Evolutionary conservation across 2,113 vertebrate species (phyloP).

Genomic region (Dromiciops gliroides): DNA sequence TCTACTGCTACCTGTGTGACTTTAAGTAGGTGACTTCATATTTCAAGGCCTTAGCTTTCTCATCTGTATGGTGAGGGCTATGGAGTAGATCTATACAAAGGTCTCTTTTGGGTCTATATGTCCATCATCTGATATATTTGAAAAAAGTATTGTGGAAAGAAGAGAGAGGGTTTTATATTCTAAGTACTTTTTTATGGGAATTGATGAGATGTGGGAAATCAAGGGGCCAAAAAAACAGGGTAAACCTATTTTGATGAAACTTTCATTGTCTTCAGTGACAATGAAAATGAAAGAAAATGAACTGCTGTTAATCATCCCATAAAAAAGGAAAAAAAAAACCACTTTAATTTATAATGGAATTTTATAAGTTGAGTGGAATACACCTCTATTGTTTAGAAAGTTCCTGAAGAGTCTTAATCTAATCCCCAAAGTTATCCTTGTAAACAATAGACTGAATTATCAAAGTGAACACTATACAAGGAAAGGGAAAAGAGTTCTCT

Average conservation of each 20-base stretch:
- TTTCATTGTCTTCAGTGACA: background rate
- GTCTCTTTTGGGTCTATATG: background rate
- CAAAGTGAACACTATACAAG: background rate
- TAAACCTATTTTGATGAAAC: background rate
- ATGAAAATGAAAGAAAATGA: background rate
- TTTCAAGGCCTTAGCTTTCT: background rate
- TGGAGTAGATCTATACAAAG: background rate
- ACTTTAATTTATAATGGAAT: background rate
- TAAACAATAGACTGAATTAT: background rate
- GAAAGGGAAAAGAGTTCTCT: background rate
- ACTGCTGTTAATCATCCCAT: background rate
- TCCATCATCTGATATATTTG: background rate
- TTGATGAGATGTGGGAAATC: background rate
- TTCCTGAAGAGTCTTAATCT: background rate
- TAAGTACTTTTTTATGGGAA: background rate
- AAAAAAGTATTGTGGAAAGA: background rate
- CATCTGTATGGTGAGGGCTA: background rate
- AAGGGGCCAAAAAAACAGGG: background rate
- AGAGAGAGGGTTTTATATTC: background rate
- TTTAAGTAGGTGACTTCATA: constrained; percentile 5
- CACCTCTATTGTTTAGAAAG: background rate
- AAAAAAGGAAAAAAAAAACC: background rate
- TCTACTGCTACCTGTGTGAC: background rate
- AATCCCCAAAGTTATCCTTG: background rate
- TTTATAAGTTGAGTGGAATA: background rate